phyloP scores from a whole-genome alignment of 2,113 vertebrate species.

The Sinocyclocheilus anophthalmus region DNA sequence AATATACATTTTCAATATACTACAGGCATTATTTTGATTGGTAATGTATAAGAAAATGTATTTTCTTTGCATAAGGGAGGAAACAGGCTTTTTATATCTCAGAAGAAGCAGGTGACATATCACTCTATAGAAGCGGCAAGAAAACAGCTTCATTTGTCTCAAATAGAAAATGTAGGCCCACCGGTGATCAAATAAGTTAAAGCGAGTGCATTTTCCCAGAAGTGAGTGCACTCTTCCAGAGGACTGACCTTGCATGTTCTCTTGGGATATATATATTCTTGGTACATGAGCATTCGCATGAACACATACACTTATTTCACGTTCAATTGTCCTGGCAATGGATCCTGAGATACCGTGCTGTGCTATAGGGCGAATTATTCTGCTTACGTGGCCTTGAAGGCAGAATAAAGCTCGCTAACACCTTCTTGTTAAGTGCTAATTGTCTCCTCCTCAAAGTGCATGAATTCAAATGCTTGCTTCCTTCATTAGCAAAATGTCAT shows the following conservation, averaged over 20 bases:
- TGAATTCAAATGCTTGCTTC: not conserved
- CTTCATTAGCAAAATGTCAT: constrained; percentile 32
- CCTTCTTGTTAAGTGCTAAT: constrained; percentile 38
- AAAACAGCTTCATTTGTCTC: not conserved
- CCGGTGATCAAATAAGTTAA: constrained; percentile 17
- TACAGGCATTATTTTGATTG: too few species aligned
- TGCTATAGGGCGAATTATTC: not conserved
- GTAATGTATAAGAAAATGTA: too few species aligned
- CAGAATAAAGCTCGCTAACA: not conserved
- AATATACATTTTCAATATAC: too few species aligned
- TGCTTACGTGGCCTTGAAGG: not conserved
- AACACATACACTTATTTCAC: constrained; percentile 1
- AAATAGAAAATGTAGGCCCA: not conserved
- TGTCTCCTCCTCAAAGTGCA: constrained; percentile 24
- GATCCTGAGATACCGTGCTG: not conserved
- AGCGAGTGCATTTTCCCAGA: constrained; percentile 19
- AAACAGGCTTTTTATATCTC: too few species aligned
- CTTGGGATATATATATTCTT: constrained; percentile 23
- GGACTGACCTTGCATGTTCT: constrained; percentile 25
- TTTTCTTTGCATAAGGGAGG: too few species aligned
- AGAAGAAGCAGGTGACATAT: too few species aligned
- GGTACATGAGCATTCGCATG: constrained; percentile 31
- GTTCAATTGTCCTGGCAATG: not conserved
- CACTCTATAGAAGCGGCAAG: too few species aligned
- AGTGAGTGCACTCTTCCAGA: constrained; percentile 10